Evolutionary conservation across 2,113 vertebrate genomes (phyloP).

Genomic region (Chiloscyllium plagiosum): DNA sequence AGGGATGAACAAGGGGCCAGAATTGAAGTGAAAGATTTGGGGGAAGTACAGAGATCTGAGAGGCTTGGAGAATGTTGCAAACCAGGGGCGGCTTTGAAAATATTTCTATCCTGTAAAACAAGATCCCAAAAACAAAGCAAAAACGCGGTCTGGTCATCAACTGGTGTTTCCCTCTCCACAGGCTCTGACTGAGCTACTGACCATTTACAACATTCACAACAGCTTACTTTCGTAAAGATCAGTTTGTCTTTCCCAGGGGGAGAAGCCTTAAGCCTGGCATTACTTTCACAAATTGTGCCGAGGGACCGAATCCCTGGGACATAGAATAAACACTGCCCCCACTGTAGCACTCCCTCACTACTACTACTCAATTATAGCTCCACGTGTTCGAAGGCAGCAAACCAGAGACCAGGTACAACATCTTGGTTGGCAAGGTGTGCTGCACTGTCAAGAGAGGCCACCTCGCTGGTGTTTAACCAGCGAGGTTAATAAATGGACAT

Average conservation of each 20-base stretch:
- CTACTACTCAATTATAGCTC: not conserved
- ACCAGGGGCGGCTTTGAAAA: too few species aligned
- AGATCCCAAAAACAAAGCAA: not conserved
- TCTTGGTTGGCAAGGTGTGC: not conserved
- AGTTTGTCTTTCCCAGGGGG: not conserved
- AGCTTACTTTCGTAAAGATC: not conserved
- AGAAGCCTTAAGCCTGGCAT: not conserved
- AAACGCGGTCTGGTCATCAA: not conserved
- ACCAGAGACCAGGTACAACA: not conserved
- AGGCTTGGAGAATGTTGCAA: too few species aligned
- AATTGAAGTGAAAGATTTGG: too few species aligned
- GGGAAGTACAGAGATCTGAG: too few species aligned
- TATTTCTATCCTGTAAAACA: not conserved
- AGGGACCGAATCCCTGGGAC: not conserved
- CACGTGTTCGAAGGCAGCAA: too few species aligned
- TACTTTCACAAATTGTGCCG: not conserved
- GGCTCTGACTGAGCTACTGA: too few species aligned
- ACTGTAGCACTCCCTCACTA: not conserved
- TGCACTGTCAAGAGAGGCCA: not conserved
- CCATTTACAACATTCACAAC: too few species aligned
- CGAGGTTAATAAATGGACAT: too few species aligned
- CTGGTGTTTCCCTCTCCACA: too few species aligned
- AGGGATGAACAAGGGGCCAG: too few species aligned
- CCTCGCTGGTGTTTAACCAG: not conserved
- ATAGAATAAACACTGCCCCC: not conserved